Percentiles rank a stretch among this genome's conserved stretches.
Evolutionary conservation across 2,888 invertebrate species (phyloP).

Genomic region (Frankliniella intonsa): DNA sequence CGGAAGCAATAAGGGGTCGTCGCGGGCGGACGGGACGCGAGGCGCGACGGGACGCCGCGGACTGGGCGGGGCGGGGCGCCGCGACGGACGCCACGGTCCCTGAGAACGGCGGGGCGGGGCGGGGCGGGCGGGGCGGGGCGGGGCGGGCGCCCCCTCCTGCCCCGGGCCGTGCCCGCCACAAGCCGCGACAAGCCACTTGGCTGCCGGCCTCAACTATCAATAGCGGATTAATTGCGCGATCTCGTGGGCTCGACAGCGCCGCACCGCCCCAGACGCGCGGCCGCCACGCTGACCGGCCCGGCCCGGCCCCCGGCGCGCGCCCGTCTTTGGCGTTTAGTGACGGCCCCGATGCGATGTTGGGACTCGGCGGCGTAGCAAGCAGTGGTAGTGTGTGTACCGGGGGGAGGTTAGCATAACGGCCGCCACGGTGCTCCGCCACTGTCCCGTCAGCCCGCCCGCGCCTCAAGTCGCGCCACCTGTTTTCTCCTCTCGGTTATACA

Average conservation of each 20-base stretch:
- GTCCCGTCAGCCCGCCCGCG: no score
- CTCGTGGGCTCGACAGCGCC: background rate
- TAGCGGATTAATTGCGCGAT: slow-evolving; percentile 22
- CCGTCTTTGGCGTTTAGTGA: background rate
- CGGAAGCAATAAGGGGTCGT: background rate
- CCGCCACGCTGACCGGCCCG: background rate
- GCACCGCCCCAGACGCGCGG: background rate
- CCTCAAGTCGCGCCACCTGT: no score
- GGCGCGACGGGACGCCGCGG: no score
- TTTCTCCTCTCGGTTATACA: no score
- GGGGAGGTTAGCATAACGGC: no score
- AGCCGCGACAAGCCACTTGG: background rate
- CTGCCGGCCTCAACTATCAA: slow-evolving; percentile 21
- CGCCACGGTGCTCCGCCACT: no score
- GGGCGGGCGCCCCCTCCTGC: background rate
- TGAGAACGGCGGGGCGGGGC: background rate
- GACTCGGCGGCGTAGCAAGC: no score
- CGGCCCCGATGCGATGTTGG: no score
- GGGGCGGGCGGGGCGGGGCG: background rate
- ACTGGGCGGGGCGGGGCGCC: background rate
- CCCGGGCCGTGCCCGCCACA: background rate
- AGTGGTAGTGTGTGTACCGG: no score
- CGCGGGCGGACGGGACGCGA: background rate
- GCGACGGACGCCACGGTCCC: background rate
- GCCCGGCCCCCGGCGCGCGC: background rate